Percentiles rank a stretch among this genome's conserved stretches.
phyloP scores from a whole-genome alignment of 1,140 invertebrate genomes.

The Drosophila trapezifrons region DNA sequence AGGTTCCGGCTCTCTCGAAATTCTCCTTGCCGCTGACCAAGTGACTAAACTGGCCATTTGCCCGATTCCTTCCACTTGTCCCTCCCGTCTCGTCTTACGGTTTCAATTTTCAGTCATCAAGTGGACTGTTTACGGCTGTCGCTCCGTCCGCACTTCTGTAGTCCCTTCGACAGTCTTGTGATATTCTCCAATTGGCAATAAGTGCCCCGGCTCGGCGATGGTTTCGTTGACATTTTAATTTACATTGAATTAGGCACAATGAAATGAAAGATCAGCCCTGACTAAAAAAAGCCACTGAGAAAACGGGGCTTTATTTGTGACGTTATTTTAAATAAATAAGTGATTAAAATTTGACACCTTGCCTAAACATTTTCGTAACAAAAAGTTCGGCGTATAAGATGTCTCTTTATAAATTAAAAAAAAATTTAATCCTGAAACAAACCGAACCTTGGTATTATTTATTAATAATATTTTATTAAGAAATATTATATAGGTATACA shows the following conservation, averaged over 20 bases:
- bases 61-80: conserved; percentile 46
- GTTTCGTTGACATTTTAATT: conserved; percentile 76
- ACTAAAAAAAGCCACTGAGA: neutral
- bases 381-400: too few relatives aligned
- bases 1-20: conserved; percentile 3
- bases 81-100: conserved; percentile 28
- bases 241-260: conserved; percentile 61
- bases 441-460: neutral
- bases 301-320: neutral
- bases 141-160: conserved; percentile 13
- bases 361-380: too few relatives aligned
- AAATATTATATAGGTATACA: too few relatives aligned
- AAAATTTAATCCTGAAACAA: too few relatives aligned
- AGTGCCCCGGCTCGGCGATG: conserved; percentile 24
- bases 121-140: conserved; percentile 63
- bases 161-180: conserved; percentile 1
- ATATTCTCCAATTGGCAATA: conserved; percentile 37
- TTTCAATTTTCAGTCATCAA: conserved; percentile 74
- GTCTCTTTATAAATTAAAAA: too few relatives aligned
- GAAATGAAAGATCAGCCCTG: conserved; percentile 17
- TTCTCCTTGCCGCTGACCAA: conserved; percentile 39
- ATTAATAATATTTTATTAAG: too few relatives aligned
- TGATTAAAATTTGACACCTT: neutral
- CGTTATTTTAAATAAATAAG: neutral
- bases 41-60: conserved; percentile 52